Evolutionary conservation across 2,797 vertebrate genomes (phyloP).

Genomic region (Enteromius radiatus): DNA sequence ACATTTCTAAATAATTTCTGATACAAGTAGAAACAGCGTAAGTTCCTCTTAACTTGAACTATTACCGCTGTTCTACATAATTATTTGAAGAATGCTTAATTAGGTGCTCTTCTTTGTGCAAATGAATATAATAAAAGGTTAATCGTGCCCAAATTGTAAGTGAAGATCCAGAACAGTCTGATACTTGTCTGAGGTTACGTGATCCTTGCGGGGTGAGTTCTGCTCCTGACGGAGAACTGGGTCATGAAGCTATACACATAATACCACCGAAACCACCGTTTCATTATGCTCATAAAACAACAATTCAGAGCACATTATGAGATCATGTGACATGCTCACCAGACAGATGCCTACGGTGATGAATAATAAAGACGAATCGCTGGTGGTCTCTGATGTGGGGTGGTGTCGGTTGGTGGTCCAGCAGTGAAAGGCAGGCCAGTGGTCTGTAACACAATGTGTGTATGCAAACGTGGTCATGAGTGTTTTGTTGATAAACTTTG

Average conservation of each 20-base stretch:
- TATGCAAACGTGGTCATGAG: constrained; percentile 4
- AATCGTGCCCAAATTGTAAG: neutral
- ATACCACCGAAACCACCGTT: neutral
- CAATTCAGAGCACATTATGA: constrained; percentile 21
- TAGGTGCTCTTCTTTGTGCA: constrained; percentile 8
- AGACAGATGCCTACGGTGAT: constrained; percentile 9
- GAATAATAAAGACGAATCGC: constrained; percentile 10
- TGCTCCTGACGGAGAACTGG: constrained; percentile 30
- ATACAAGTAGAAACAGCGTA: constrained; percentile 12
- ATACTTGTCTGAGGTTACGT: constrained; percentile 7
- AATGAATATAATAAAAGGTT: constrained; percentile 11
- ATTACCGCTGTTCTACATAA: constrained; percentile 1
- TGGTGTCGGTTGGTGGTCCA: constrained; percentile 22
- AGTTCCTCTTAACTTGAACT: neutral
- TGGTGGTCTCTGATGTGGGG: constrained; percentile 36
- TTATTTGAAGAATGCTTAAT: constrained; percentile 24
- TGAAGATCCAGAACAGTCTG: constrained; percentile 15
- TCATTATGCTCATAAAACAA: constrained; percentile 12
- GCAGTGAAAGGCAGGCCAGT: neutral
- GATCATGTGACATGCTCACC: constrained; percentile 18
- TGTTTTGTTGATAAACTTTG: constrained; percentile 2
- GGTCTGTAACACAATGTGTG: constrained; percentile 7
- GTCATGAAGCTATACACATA: constrained; percentile 22
- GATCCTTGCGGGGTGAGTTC: constrained; percentile 3
- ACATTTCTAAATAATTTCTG: constrained; percentile 10